Conservation (phyloP, 2,113 vertebrate genomes). For the Corvus hawaiiensis region DNA sequence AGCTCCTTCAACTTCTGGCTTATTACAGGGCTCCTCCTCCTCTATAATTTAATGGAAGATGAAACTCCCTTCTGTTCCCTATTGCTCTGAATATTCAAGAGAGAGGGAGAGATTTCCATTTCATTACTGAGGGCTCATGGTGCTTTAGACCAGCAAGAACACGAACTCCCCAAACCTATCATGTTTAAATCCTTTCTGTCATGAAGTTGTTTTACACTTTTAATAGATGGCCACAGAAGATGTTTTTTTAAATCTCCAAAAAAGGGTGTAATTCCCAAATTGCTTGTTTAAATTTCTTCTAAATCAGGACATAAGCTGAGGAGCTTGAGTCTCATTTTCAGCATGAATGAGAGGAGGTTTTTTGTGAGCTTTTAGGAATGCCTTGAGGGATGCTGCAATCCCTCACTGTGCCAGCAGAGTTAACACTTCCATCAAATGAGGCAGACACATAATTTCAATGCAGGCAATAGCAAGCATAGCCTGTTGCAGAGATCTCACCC, state of each 20-base stretch:
- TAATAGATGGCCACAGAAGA: background rate
- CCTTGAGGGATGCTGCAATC: background rate
- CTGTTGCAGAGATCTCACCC: background rate
- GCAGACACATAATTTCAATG: background rate
- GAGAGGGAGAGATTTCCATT: background rate
- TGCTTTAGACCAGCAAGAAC: background rate
- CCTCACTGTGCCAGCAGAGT: background rate
- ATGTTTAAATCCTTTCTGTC: background rate
- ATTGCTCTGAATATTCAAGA: background rate
- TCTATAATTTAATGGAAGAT: background rate
- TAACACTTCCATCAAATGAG: background rate
- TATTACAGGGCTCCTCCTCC: background rate
- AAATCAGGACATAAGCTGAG: background rate
- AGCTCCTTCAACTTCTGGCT: background rate
- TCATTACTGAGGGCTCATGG: fast-evolving
- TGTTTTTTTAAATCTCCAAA: background rate
- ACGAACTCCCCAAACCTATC: background rate
- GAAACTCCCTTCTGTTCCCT: background rate
- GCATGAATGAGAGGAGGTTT: background rate
- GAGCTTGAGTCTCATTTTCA: background rate
- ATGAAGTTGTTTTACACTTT: background rate
- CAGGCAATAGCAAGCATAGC: background rate
- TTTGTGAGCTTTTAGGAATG: background rate
- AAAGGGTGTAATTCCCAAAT: background rate
- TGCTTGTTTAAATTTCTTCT: background rate